A percentile compares a stretch with the other conserved stretches of the same genome.
Conservation (phyloP, 1,140 invertebrate genomes). For the Caenorhabditis latens region DNA sequence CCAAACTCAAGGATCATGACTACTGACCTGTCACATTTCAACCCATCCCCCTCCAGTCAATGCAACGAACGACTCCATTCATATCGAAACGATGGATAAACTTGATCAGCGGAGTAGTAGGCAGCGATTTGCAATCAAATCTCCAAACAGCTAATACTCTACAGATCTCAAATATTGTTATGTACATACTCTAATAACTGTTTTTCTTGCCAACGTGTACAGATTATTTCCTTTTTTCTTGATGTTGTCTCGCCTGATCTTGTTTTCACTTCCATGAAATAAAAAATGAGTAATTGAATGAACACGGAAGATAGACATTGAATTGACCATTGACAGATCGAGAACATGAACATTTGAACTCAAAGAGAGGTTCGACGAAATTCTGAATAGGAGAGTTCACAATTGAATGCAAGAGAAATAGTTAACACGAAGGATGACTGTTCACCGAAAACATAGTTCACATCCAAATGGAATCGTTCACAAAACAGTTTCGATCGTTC, state of each 20-base stretch:
- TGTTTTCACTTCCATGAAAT: constrained; percentile 22
- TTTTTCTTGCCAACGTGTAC: constrained; percentile 53
- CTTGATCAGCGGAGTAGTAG: background rate
- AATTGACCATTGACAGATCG: constrained; percentile 19
- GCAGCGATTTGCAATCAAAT: constrained; percentile 41
- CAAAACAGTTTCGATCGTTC: too few relatives aligned
- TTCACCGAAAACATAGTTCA: background rate
- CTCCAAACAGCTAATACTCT: constrained; percentile 30
- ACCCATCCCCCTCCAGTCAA: background rate
- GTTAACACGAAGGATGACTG: background rate
- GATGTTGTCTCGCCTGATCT: too few relatives aligned
- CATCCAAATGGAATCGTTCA: background rate
- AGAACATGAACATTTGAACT: constrained; percentile 49
- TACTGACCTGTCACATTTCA: background rate
- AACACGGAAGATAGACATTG: background rate
- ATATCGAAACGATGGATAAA: constrained; percentile 26
- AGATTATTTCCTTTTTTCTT: too few relatives aligned
- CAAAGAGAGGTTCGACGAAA: background rate
- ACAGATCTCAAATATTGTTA: constrained; percentile 27
- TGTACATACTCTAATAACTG: constrained; percentile 52
- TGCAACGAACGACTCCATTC: background rate
- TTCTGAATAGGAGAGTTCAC: background rate
- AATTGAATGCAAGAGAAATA: background rate
- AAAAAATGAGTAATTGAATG: constrained; percentile 32
- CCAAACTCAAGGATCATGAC: constrained; percentile 27